phyloP scores from a whole-genome alignment of 2,797 vertebrate species.

The Aulostomus chinensis region DNA sequence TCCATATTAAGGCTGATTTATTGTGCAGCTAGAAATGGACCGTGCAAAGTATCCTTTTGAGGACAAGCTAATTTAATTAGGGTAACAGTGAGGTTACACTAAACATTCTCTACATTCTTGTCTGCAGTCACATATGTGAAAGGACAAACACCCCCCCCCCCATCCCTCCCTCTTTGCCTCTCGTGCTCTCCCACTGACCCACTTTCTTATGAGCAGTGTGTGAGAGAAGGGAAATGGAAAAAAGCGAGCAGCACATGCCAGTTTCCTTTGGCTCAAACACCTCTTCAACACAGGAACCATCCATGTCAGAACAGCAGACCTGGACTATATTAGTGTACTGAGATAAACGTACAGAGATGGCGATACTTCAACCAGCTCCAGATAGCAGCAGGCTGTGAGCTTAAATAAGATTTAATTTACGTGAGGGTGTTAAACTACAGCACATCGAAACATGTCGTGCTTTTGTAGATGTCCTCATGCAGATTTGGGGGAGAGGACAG shows the following conservation, averaged over 20 bases:
- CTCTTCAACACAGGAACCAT: constrained; percentile 50
- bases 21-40: constrained; percentile 19
- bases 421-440: too few species aligned
- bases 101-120: constrained; percentile 62
- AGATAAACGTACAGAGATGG: constrained; percentile 4
- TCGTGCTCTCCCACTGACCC: constrained; percentile 68
- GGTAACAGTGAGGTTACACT: constrained; percentile 45
- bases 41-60: constrained; percentile 46
- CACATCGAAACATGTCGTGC: too few species aligned
- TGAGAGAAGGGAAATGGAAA: constrained; percentile 47
- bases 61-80: constrained; percentile 43
- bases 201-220: constrained; percentile 61
- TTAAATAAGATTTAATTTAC: too few species aligned
- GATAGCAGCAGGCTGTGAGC: not conserved
- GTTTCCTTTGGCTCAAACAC: constrained; percentile 67
- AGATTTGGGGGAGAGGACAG: too few species aligned
- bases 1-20: constrained; percentile 58
- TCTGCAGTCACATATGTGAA: constrained; percentile 49
- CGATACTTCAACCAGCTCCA: not conserved
- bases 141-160: constrained; percentile 39
- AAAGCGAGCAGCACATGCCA: constrained; percentile 57
- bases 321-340: not conserved
- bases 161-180: constrained; percentile 16
- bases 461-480: not conserved
- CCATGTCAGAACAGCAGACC: constrained; percentile 34